phyloP scores from a whole-genome alignment of 2,113 vertebrate species.

The Serinus canaria region DNA sequence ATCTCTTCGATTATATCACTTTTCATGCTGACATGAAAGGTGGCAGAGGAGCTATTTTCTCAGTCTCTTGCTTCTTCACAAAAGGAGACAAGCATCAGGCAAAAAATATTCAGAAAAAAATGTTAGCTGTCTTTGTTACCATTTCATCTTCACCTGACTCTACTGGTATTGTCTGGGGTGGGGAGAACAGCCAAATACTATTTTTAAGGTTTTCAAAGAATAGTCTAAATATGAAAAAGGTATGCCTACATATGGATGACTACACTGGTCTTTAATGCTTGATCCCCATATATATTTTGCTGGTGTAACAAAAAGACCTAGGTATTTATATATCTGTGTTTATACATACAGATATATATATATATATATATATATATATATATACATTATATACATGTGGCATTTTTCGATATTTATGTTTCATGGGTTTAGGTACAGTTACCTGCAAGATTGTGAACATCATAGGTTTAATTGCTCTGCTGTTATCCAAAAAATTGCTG shows the following conservation, averaged over 20 bases:
- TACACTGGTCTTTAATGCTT: not conserved
- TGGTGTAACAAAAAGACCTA: not conserved
- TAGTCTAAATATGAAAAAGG: not conserved
- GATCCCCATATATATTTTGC: not conserved
- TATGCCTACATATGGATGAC: not conserved
- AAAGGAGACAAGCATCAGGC: not conserved
- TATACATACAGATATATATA: not conserved
- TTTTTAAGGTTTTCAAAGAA: not conserved
- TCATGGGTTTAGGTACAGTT: not conserved
- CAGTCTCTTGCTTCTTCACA: slow-evolving; percentile 10
- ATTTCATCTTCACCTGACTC: not conserved
- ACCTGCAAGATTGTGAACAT: not conserved
- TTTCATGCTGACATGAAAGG: slow-evolving; percentile 23
- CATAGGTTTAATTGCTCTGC: not conserved
- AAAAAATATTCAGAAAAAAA: not conserved
- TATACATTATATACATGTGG: not conserved
- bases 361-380: too few species aligned
- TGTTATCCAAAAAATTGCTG: not conserved
- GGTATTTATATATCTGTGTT: not conserved
- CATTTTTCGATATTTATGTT: not conserved
- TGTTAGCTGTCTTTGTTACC: not conserved
- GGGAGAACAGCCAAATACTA: not conserved
- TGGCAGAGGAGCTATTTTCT: slow-evolving; percentile 41
- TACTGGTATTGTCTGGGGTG: not conserved
- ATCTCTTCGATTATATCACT: not conserved